phyloP scores from a whole-genome alignment of 2,113 vertebrate species.

The Mormyrus lacerda region DNA sequence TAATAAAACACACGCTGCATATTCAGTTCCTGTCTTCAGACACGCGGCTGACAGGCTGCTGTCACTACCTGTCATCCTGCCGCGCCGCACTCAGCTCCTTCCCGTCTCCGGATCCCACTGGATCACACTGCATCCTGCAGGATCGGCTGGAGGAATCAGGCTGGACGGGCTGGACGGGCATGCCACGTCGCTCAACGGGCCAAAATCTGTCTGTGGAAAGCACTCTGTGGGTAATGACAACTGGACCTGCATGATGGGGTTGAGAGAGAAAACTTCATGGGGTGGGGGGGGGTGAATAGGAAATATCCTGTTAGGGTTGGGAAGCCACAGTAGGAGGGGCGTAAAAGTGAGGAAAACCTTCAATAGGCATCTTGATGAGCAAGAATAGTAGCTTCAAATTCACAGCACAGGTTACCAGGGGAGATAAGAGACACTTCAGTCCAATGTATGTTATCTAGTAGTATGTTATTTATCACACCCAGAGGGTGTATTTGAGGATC shows the following conservation, averaged over 20 bases:
- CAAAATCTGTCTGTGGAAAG: background rate
- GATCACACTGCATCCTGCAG: background rate
- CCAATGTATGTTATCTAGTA: background rate
- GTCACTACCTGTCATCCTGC: background rate
- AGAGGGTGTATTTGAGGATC: background rate
- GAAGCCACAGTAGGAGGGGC: background rate
- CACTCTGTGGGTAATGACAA: background rate
- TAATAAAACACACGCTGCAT: background rate
- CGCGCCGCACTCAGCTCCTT: background rate
- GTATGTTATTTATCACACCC: background rate
- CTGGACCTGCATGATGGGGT: background rate
- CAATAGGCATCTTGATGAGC: background rate
- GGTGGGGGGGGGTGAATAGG: background rate
- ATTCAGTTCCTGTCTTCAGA: conserved; percentile 10
- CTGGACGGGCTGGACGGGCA: background rate
- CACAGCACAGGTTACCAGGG: background rate
- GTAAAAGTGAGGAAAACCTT: background rate
- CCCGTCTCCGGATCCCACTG: background rate
- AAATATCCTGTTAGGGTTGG: background rate
- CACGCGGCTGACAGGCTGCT: background rate
- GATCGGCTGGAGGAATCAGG: background rate
- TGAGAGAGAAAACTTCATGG: background rate
- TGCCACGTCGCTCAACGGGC: background rate
- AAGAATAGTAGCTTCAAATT: background rate
- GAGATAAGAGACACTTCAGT: background rate